A percentile compares a stretch with the other conserved stretches of the same genome.
These are phyloP conservation scores for Drosophila macrospina DNA, from an alignment of 2,888 invertebrate genomes.

Conservation along the genomic window DNA sequence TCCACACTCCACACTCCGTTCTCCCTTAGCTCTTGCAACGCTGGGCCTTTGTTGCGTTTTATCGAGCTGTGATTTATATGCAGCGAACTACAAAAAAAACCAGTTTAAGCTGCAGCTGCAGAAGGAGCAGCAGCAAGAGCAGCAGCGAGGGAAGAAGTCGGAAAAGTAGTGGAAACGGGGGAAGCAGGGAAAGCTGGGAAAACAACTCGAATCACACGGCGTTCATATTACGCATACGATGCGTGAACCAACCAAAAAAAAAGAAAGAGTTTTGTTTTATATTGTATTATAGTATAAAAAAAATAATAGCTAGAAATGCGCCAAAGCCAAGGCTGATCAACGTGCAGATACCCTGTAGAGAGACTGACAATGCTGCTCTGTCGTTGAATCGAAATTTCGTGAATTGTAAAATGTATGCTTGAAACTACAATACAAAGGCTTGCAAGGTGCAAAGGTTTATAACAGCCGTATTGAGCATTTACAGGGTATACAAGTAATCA, in stretches of 20 bases:
- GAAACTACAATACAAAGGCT: no score
- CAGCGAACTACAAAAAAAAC: constrained; percentile 8
- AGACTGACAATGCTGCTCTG: no score
- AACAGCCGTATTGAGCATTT: neutral
- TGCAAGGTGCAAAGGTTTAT: neutral
- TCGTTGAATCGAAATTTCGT: no score
- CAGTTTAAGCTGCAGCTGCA: neutral
- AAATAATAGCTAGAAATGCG: neutral
- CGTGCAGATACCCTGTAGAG: neutral
- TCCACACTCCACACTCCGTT: neutral
- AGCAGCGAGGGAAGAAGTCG: neutral
- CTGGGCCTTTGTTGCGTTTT: constrained; percentile 40
- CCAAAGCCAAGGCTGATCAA: neutral
- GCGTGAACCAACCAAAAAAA: constrained; percentile 40
- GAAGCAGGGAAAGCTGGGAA: constrained; percentile 12
- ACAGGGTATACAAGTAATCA: constrained; percentile 17
- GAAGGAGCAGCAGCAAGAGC: no score
- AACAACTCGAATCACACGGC: constrained; percentile 26
- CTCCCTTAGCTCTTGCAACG: neutral
- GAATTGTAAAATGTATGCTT: neutral
- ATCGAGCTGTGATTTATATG: constrained; percentile 61
- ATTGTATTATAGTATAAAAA: constrained; percentile 6
- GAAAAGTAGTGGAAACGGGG: neutral
- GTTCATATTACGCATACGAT: constrained; percentile 52
- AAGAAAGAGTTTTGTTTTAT: constrained; percentile 9